Conservation (phyloP, 2,797 vertebrate species). For the Notolepis coatsorum region DNA sequence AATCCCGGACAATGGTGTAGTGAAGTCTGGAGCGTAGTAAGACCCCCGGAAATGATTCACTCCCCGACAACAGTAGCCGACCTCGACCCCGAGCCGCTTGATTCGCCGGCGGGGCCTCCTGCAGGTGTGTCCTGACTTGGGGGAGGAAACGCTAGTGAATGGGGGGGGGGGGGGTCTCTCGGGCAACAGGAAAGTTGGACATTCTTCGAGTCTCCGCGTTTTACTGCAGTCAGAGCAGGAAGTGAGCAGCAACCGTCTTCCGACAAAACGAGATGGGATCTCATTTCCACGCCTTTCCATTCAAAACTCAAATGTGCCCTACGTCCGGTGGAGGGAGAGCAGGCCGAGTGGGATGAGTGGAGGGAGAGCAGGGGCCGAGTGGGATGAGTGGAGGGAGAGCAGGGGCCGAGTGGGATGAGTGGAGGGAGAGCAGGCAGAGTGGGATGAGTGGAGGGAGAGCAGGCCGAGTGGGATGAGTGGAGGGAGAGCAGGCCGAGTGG, state of each 20-base stretch:
- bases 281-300: constrained; percentile 9
- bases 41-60: constrained; percentile 36
- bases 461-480: too few relatives aligned
- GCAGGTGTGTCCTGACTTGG: constrained; percentile 78
- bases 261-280: constrained; percentile 36
- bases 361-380: too few relatives aligned
- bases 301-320: too few relatives aligned
- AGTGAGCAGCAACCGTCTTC: constrained; percentile 53
- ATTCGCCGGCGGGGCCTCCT: constrained; percentile 38
- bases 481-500: too few relatives aligned
- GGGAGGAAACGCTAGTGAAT: constrained; percentile 75
- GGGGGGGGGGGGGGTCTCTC: too few relatives aligned
- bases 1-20: too few relatives aligned
- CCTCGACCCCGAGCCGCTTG: constrained; percentile 45
- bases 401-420: too few relatives aligned
- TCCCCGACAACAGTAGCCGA: constrained; percentile 35
- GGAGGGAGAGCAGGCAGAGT: too few relatives aligned
- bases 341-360: too few relatives aligned
- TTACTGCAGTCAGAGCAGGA: constrained; percentile 47
- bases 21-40: constrained; percentile 23
- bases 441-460: too few relatives aligned
- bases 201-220: constrained; percentile 34
- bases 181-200: constrained; percentile 62
- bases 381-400: too few relatives aligned
- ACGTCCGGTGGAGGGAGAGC: too few relatives aligned